Base-by-base conservation (phyloP, 2,888 invertebrate species). In the Agriopis marginaria region DNA sequence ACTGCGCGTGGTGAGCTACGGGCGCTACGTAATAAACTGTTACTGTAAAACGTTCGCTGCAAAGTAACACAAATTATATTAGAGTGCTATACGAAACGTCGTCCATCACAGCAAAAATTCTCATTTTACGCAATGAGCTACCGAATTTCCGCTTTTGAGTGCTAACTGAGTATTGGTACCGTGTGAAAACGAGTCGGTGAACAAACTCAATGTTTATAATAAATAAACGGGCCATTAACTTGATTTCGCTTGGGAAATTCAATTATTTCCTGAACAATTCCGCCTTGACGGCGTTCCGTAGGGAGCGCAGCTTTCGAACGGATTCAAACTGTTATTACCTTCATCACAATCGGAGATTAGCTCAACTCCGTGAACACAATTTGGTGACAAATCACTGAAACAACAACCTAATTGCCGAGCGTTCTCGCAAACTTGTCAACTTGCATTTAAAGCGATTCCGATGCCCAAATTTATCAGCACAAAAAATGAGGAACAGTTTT, bases 1-100 rank as follows among this genome's bases (percentile, higher is more conserved):
- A 72, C 79, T 71, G 77, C 73, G 32, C 32, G 32, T 32, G 77
- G 71, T 77, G 75, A 78, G 79, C 83, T 81, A 77, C 77, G 76
- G 80, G 82, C 80, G 82, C 82, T 79, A 63, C 85, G 88, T 87
- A 89, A 90, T 90, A 90, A 89, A 89, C 85, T 88, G 85, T 83
- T 82, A 87, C 85, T 88, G 85, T 83, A 82, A 87, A 89, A 85
- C 82, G 82, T 81, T 79, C 73, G 75, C 82, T 83, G 78, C 83
- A 81, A 84, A 83, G 82, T 85, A 81, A 78, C 73, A 82, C 78
- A 75, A 83, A 87, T 87, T 84, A 83, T 82, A 84, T 83, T 80
- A 83, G 75, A 81, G 77, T 76, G 79, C 71, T 77, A 75, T 77
- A 79, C 73, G 42, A 50, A 76, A 76, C 80, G 77, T 77, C 77